Evolutionary conservation across 1,140 invertebrate species (phyloP).

Genomic region (Cydia strobilella): DNA sequence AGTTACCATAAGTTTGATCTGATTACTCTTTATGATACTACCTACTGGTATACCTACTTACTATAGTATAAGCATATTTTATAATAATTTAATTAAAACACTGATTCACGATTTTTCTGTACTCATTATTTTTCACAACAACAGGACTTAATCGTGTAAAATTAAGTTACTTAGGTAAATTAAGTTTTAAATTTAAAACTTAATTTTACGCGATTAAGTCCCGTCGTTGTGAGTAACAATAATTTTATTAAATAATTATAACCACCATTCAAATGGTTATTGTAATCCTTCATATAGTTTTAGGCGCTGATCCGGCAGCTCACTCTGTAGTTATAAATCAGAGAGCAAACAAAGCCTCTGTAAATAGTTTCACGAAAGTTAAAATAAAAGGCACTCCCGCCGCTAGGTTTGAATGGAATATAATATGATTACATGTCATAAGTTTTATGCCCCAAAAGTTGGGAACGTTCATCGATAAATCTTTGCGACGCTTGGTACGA

Average conservation of each 20-base stretch:
- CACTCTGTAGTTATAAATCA: slow-evolving; percentile 27
- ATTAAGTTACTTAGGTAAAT: too few species aligned
- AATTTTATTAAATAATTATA: background rate
- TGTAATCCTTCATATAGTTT: slow-evolving; percentile 25
- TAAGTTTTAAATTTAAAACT: too few species aligned
- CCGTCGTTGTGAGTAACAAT: too few species aligned
- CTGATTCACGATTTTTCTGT: too few species aligned
- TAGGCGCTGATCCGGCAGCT: slow-evolving; percentile 16
- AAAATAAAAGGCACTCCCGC: slow-evolving; percentile 35
- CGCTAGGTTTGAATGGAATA: slow-evolving; percentile 65
- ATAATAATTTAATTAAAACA: too few species aligned
- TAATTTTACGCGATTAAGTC: too few species aligned
- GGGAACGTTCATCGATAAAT: slow-evolving; percentile 80
- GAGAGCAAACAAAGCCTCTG: slow-evolving; percentile 27
- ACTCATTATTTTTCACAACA: too few species aligned
- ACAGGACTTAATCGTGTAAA: too few species aligned
- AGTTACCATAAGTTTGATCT: too few species aligned
- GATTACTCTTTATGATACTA: too few species aligned
- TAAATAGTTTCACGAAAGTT: slow-evolving; percentile 31
- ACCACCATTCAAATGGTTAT: slow-evolving; percentile 12
- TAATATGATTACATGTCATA: slow-evolving; percentile 77
- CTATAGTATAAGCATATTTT: background rate
- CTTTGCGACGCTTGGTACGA: slow-evolving; percentile 77
- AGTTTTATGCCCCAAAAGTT: slow-evolving; percentile 78
- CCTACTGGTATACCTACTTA: too few species aligned